Conservation (phyloP, 1,140 invertebrate species). For the Pseudomyrmex pallidus region DNA sequence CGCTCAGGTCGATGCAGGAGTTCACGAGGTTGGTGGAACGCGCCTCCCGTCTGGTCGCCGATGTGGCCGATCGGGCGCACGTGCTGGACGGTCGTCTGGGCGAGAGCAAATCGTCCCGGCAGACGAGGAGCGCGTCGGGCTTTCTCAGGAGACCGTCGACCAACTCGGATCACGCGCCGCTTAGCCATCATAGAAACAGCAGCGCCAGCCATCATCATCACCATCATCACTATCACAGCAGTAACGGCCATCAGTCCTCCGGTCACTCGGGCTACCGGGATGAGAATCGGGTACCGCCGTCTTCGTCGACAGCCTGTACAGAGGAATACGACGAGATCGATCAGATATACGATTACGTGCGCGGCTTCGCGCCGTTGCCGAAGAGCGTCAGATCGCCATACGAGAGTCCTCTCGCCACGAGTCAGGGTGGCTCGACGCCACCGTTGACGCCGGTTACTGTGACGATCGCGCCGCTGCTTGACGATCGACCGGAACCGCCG, state of each 20-base stretch:
- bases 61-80: slow-evolving; percentile 92
- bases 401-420: slow-evolving; percentile 77
- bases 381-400: slow-evolving; percentile 91
- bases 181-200: slow-evolving; percentile 78
- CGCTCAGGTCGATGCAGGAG: slow-evolving; percentile 91
- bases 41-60: slow-evolving; percentile 91
- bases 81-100: slow-evolving; percentile 91
- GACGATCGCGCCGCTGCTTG: slow-evolving; percentile 82
- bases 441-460: slow-evolving; percentile 81
- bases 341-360: slow-evolving; percentile 98
- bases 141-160: slow-evolving; percentile 87
- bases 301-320: slow-evolving; percentile 82
- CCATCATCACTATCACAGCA: slow-evolving; percentile 75
- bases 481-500: slow-evolving; percentile 93
- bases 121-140: slow-evolving; percentile 76
- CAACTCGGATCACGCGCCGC: slow-evolving; percentile 89
- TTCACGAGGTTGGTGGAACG: slow-evolving; percentile 93
- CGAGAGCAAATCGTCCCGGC: slow-evolving; percentile 87
- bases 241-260: slow-evolving; percentile 70
- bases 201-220: slow-evolving; percentile 78
- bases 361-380: slow-evolving; percentile 95
- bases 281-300: slow-evolving; percentile 84
- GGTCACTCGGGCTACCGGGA: slow-evolving; percentile 81
- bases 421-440: slow-evolving; percentile 67
- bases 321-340: slow-evolving; percentile 98